Base-by-base conservation (phyloP, 2,797 vertebrate genomes). In the Myiotriccus ornatus region DNA sequence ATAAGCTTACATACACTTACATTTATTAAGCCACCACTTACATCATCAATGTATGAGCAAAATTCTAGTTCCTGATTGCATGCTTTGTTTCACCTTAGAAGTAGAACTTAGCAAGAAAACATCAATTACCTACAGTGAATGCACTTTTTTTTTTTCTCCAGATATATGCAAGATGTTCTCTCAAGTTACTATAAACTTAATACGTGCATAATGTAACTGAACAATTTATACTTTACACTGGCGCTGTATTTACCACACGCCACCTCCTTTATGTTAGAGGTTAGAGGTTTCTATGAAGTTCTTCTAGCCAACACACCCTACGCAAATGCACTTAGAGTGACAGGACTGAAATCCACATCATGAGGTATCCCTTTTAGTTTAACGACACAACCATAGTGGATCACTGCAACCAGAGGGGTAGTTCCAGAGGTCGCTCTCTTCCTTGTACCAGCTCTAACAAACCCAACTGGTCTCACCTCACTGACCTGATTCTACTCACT, bases 11-110 rank as follows among this genome's bases (percentile, higher is more conserved):
- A 46, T 7, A 62, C 18, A 16, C 30, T 73, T 41, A 57, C 2
- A 34, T 69, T 64, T 86, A 90, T 87, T 85, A 93, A 87, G 68
- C n/a, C n/a, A 79, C 49, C 43, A 65, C 44, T 95, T 87, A 78
- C 60, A 80, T 74, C 59, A 94, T 18, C 70, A 74, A 30, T 8
- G 1, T 30, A 60, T 14, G n/a, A 92, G 41, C 39, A 71, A 64
- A 71, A 41, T 55, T 77, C 60, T n/a, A 46, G 13, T 30, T 78
- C 77, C 69, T 43, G 41, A 78, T 35, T 53, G 28, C 25, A 44
- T 5, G 7, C 43, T 85, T 67, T 52, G 70, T 70, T 92, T 84
- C 14, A 74, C 17, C 67, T 64, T 52, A 43, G 30, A 82, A 70
- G 17, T 41, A 79, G 62, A 89, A 84, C 9, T 22, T 41, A 21